Evolutionary conservation across 92 coral and sea anemone genomes (phyloP).

Genomic region (Zoanthus solanderi): DNA sequence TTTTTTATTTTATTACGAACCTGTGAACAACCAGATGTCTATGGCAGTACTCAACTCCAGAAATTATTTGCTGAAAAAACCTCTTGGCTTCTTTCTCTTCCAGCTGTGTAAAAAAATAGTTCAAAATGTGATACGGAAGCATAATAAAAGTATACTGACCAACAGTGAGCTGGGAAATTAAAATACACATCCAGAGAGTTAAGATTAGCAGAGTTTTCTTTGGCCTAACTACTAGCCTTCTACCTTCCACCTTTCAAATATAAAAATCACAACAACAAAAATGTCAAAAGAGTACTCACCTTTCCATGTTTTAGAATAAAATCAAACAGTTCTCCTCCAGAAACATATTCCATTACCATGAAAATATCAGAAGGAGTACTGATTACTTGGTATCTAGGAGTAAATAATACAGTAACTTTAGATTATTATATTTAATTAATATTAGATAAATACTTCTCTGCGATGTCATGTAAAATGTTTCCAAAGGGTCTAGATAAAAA

Average conservation of each 20-base stretch:
- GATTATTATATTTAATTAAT: neutral
- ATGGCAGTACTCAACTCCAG: constrained; percentile 98
- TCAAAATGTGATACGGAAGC: no score
- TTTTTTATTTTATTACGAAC: constrained; percentile 28
- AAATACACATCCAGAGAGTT: no score
- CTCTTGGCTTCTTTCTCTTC: constrained; percentile 93
- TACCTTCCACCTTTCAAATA: neutral
- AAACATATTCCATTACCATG: constrained; percentile 98
- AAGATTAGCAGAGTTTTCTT: no score
- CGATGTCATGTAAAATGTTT: no score
- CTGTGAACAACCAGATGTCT: constrained; percentile 99
- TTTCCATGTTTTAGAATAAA: constrained; percentile 97
- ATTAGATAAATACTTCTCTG: no score
- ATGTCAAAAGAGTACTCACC: constrained; percentile 50
- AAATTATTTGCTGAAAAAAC: constrained; percentile 96
- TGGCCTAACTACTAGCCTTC: no score
- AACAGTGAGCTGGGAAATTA: no score
- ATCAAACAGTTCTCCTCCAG: constrained; percentile 98
- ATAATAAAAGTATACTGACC: no score
- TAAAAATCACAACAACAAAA: neutral
- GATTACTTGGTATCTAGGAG: constrained; percentile 90
- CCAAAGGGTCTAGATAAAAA: no score
- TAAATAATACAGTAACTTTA: neutral
- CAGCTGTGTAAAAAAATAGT: constrained; percentile 54
- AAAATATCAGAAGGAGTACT: constrained; percentile 98